Base-by-base conservation (phyloP, 2,797 vertebrate genomes). In the Eleutherodactylus coqui region DNA sequence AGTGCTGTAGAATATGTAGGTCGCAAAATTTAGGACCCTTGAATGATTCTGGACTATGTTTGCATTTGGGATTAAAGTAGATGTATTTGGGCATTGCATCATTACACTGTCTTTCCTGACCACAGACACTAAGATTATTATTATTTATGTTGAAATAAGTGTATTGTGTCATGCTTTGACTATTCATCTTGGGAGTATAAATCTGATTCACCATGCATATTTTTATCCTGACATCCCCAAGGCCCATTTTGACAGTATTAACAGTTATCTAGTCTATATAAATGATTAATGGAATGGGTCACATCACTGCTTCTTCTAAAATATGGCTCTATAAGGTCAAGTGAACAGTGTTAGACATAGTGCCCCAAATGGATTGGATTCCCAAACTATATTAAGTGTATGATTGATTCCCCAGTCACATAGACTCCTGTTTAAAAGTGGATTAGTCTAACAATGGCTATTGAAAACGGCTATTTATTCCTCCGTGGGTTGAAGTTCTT, bases 401-500 rank as follows among this genome's bases (percentile, higher is more conserved):
- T 29, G n/a, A 79, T 79, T 79, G 38, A 79, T 79, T 62, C 43
- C 14, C 29, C 9, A 24, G n/a, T 58, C 55, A 62, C 24, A 79
- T n/a, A 62, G 58, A 43, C 41, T 19, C n/a, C 16, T n/a, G 77
- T 60, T 64, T 45, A 45, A 17, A 41, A 79, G 7, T 64, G 77
- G n/a, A 43, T 43, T 79, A 79, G n/a, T 43, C 58, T 43, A 43
- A 64, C 41, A 58, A 60, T 34, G 76, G 34, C 55, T 79, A 58
- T 41, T 58, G 47, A n/a, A 79, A 77, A 77, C 21, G 6, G 49
- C 32, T 55, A 55, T 38, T 55, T 38, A 77, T 79, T 24, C 43
- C 38, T 43, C 36, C 45, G n/a, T 79, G 77, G 55, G 14, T 83
- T 72, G n/a, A 49, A 75, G 73, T 34, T 24, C 41, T 73, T 75